Base-by-base conservation (phyloP, 2,113 vertebrate genomes). In the Tenebrosternarchus preto region DNA sequence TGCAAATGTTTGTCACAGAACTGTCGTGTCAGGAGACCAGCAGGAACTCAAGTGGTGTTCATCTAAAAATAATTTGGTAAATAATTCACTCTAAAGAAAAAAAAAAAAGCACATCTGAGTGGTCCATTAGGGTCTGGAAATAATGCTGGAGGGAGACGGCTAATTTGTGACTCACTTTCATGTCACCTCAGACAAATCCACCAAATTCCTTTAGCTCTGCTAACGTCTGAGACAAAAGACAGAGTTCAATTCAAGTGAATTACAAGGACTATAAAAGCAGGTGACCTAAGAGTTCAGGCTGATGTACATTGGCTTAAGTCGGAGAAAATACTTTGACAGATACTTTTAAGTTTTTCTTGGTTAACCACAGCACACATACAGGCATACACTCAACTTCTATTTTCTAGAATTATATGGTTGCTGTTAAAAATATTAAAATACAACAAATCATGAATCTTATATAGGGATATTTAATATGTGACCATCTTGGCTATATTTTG, bases 31-130 rank as follows among this genome's bases (percentile, higher is more conserved):
- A 53, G 9, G 50, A 76, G 20, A 66, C 25, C 27, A 66, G 33
- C 29, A 36, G 17, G 64, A 31, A 67, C 31, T 2, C 6, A 20
- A 33, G 5, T 29, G 60, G 25, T 63, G 50, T 76, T 53, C 60
- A 24, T 67, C 53, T 50, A 53, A 67, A 56, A 55, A 56, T 56
- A 55, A 33, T 67, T 56, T 36, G 29, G 19, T 53, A 17, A 29
- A 76, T 76, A 76, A 76, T 76, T 76, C 3, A 74, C 11, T 22
- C 15, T 24, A 75, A 25, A n/a, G n/a, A n/a, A n/a, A n/a, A n/a
- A n/a, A n/a, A n/a, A n/a, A 33, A 61, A 33, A 61, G 57, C 31
- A 25, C 59, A 24, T 27, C 57, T 46, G 57, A 75, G 56, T 60
- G 72, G 56, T n/a, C 55, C 22, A 39, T 74, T 74, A 63, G 29